Percentiles rank a stretch among this genome's conserved stretches.
phyloP scores from a whole-genome alignment of 2,888 invertebrate species.

The Sphaerophoria rueppellii region DNA sequence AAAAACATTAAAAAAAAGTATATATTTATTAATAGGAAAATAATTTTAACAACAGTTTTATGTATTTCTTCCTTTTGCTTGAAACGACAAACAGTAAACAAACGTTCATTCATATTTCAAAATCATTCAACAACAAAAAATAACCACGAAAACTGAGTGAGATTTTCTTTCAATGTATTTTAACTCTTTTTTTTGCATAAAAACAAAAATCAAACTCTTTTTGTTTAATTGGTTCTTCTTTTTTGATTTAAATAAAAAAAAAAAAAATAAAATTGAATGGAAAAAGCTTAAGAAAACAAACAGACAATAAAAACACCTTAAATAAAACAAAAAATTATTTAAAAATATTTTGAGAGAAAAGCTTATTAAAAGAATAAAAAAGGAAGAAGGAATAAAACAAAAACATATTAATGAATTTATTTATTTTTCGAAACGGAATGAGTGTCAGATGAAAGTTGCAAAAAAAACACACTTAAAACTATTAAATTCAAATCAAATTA shows the following conservation, averaged over 20 bases:
- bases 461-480: conserved; percentile 33
- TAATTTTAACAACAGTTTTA: conserved; percentile 2
- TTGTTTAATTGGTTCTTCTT: conserved; percentile 33
- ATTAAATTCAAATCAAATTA: conserved; percentile 52
- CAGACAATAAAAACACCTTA: conserved; percentile 65
- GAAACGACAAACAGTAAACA: conserved; percentile 16
- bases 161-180: conserved; percentile 44
- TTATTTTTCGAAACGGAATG: conserved; percentile 63
- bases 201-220: conserved; percentile 38
- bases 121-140: conserved; percentile 6
- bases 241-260: conserved; percentile 7
- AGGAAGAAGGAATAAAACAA: conserved; percentile 23
- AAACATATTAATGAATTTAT: conserved; percentile 53
- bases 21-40: conserved; percentile 32
- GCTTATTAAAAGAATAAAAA: conserved; percentile 32
- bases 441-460: conserved; percentile 41
- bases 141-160: conserved; percentile 57
- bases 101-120: conserved; percentile 43
- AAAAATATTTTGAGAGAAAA: conserved; percentile 36
- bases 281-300: conserved; percentile 63
- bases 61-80: conserved; percentile 53
- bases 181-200: conserved; percentile 29
- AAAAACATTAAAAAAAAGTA: conserved; percentile 34
- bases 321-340: conserved; percentile 42
- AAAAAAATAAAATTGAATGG: conserved; percentile 40